phyloP scores from a whole-genome alignment of 2,888 invertebrate genomes.

The Deroplatys truncata region DNA sequence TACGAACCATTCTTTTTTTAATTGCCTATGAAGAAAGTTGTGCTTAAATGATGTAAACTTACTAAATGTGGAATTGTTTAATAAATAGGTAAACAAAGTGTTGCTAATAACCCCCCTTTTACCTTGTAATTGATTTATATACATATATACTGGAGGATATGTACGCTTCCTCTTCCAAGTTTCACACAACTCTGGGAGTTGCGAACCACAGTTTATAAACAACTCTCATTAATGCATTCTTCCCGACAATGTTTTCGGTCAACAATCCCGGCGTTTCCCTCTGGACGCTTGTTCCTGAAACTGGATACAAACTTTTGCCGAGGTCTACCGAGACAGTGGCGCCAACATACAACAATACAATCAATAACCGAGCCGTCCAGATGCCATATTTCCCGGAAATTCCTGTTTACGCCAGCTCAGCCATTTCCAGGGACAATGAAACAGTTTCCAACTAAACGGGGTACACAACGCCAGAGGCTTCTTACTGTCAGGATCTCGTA shows the following conservation, averaged over 20 bases:
- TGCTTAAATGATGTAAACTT: no score
- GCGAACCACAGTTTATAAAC: no score
- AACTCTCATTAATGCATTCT: not conserved
- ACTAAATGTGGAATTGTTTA: no score
- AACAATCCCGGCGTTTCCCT: not conserved
- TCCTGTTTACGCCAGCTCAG: not conserved
- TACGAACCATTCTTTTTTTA: no score
- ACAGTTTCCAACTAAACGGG: not conserved
- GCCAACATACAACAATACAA: constrained; percentile 1
- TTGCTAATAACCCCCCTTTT: no score
- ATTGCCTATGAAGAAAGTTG: no score
- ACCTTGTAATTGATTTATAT: no score
- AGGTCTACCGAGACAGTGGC: not conserved
- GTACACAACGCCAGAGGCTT: not conserved
- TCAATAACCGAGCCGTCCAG: not conserved
- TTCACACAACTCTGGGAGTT: no score
- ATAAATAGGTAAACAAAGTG: no score
- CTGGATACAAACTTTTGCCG: not conserved
- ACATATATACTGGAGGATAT: no score
- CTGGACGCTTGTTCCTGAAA: not conserved
- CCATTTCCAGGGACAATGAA: constrained; percentile 3
- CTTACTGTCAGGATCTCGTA: not conserved
- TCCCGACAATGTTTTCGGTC: not conserved
- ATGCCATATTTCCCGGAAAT: constrained; percentile 12
- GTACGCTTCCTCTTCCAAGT: no score